Base-by-base conservation (phyloP, 2,888 invertebrate species). In the Pachycephus smyrnensis region DNA sequence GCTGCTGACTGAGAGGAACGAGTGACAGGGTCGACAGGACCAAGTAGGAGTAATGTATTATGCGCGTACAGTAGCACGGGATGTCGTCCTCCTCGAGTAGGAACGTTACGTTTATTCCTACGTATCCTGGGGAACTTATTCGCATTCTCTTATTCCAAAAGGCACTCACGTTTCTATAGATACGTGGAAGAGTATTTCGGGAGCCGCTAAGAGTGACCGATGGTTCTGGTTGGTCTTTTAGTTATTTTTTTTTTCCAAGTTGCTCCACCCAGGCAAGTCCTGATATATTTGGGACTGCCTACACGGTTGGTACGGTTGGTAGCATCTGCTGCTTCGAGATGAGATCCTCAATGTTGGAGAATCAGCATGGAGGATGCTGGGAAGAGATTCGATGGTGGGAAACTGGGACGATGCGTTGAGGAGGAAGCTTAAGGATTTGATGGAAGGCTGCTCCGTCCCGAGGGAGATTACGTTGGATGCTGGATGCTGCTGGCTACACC, bases 81-180 rank as follows among this genome's bases (percentile, higher is more conserved):
- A 33, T 31, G 32, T 71, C 33, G 31, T 71, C 71, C 33, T 71
- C 3, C 33, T 31, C 71, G 71, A n/a, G 78, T 78, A 79, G 76
- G 76, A 76, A 40, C 73, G 75, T 30, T 83, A 84, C 83, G 82
- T 73, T 83, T 77, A 83, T 83, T 84, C 82, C 74, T 55, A 23
- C 9, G 23, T 23, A 23, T 55, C 55, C 55, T 55, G 55, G 55
- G 23, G 55, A 55, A 55, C 15, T 55, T 55, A 55, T 55, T 55
- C 55, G 55, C 55, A 3, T 55, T 23, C 55, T 55, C 55, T 23
- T 23, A 76, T 71, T 76, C n/a, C 37, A 73, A 33, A 76, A 73
- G 30, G 40, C 33, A 23, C 76, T 76, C 76, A 76, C 76, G 76
- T 76, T 30, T 36, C 74, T 30, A 36, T 36, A 36, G 30, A 36